Conservation (phyloP, 2,888 invertebrate genomes). For the Cantharis lateralis region DNA sequence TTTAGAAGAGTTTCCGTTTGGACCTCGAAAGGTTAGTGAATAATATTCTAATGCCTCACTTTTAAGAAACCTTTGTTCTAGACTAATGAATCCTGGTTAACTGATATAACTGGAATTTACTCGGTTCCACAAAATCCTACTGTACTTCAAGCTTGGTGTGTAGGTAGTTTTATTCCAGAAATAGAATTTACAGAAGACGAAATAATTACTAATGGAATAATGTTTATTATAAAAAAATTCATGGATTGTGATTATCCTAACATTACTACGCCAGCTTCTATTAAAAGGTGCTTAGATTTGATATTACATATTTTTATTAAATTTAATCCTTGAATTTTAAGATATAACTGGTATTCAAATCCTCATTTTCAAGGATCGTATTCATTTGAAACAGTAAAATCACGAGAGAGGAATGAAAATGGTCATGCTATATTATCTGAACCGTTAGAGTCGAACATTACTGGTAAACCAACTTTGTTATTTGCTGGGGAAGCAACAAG, state of each 20-base stretch:
- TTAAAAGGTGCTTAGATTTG: slow-evolving; percentile 38
- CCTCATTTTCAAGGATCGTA: slow-evolving; percentile 59
- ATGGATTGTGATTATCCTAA: slow-evolving; percentile 54
- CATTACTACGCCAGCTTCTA: slow-evolving; percentile 55
- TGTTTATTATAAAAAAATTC: slow-evolving; percentile 59
- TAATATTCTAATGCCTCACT: no score
- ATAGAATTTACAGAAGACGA: slow-evolving; percentile 65
- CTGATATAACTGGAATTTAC: slow-evolving; percentile 70
- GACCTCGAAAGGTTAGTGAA: not conserved
- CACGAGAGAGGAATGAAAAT: slow-evolving; percentile 36
- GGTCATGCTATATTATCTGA: slow-evolving; percentile 41
- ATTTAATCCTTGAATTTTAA: slow-evolving; percentile 47
- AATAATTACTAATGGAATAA: slow-evolving; percentile 57
- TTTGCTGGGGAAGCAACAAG: slow-evolving; percentile 63
- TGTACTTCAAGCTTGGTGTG: slow-evolving; percentile 70
- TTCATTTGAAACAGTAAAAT: slow-evolving; percentile 32
- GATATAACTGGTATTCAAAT: slow-evolving; percentile 70
- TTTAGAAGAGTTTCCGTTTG: slow-evolving; percentile 8
- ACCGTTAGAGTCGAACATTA: slow-evolving; percentile 50
- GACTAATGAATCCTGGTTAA: slow-evolving; percentile 61
- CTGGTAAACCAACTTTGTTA: slow-evolving; percentile 55
- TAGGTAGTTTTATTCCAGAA: slow-evolving; percentile 64
- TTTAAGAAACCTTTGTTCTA: no score
- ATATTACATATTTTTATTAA: slow-evolving; percentile 3
- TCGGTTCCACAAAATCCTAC: slow-evolving; percentile 65